Conservation (phyloP, 2,888 invertebrate species). For the Pogonocherus hispidulus region DNA sequence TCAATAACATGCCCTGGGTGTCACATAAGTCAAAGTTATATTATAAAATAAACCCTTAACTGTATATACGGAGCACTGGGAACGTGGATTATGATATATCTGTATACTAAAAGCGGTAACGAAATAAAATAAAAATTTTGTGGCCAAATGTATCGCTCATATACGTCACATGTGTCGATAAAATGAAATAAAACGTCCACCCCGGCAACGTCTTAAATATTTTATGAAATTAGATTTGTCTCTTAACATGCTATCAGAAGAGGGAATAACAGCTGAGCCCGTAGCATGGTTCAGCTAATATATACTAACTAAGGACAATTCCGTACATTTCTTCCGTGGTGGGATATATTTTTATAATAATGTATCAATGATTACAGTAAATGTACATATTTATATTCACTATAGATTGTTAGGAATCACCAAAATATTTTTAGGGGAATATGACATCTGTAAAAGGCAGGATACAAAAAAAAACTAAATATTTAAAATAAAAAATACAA, state of each 20-base stretch:
- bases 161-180: slow-evolving; percentile 54
- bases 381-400: too few species aligned
- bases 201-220: slow-evolving; percentile 46
- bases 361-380: too few species aligned
- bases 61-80: slow-evolving; percentile 29
- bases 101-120: slow-evolving; percentile 46
- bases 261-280: slow-evolving; percentile 18
- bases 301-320: too few species aligned
- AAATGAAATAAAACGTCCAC: slow-evolving; percentile 49
- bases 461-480: too few species aligned
- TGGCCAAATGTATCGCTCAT: slow-evolving; percentile 51
- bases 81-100: slow-evolving; percentile 47
- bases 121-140: slow-evolving; percentile 49
- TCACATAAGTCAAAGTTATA: slow-evolving; percentile 47
- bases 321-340: too few species aligned
- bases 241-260: slow-evolving; percentile 15
- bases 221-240: slow-evolving; percentile 51
- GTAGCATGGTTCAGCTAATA: background rate
- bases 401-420: too few species aligned
- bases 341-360: too few species aligned
- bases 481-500: too few species aligned
- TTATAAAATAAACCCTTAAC: slow-evolving; percentile 37
- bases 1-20: slow-evolving; percentile 10
- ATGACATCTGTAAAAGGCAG: too few species aligned
- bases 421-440: too few species aligned